phyloP scores from a whole-genome alignment of 2,888 invertebrate species.

The Nesidiocoris tenuis region DNA sequence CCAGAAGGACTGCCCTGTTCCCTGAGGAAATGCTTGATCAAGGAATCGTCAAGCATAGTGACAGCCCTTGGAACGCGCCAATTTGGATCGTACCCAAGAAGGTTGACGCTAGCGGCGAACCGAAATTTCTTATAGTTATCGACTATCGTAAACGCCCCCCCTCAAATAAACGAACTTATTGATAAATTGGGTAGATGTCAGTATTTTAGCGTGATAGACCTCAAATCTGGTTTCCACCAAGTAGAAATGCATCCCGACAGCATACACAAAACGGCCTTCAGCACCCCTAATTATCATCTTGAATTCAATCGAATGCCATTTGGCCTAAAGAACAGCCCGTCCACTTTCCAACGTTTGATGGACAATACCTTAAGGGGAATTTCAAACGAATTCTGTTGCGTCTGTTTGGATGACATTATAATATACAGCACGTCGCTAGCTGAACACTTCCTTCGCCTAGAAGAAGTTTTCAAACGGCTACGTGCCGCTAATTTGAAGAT shows the following conservation, averaged over 20 bases:
- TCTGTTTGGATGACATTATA: slow-evolving; percentile 44
- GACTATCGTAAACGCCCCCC: slow-evolving; percentile 42
- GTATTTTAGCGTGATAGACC: slow-evolving; percentile 50
- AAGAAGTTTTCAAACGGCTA: slow-evolving; percentile 32
- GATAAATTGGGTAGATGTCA: slow-evolving; percentile 48
- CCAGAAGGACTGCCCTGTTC: too few relatives aligned
- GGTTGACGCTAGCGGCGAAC: too few relatives aligned
- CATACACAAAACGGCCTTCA: slow-evolving; percentile 33
- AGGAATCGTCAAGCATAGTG: too few relatives aligned
- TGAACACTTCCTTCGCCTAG: slow-evolving; percentile 34
- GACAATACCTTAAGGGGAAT: slow-evolving; percentile 26
- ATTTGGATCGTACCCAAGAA: too few relatives aligned
- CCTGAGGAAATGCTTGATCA: too few relatives aligned
- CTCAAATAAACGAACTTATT: slow-evolving; percentile 47
- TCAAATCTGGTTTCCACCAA: slow-evolving; percentile 51
- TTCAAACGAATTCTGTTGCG: slow-evolving; percentile 18
- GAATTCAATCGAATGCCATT: slow-evolving; percentile 27
- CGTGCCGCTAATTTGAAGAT: slow-evolving; percentile 32
- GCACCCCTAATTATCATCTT: slow-evolving; percentile 31
- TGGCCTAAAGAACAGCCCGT: too few relatives aligned
- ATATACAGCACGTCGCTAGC: slow-evolving; percentile 27
- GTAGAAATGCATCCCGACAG: slow-evolving; percentile 41
- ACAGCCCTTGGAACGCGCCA: too few relatives aligned
- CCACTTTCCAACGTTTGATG: too few relatives aligned
- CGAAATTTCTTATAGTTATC: background rate